Percentiles rank a stretch among this genome's conserved stretches.
These are phyloP conservation scores for Asbolus verrucosus DNA, from an alignment of 1,140 invertebrate genomes.

Conservation along the genomic window DNA sequence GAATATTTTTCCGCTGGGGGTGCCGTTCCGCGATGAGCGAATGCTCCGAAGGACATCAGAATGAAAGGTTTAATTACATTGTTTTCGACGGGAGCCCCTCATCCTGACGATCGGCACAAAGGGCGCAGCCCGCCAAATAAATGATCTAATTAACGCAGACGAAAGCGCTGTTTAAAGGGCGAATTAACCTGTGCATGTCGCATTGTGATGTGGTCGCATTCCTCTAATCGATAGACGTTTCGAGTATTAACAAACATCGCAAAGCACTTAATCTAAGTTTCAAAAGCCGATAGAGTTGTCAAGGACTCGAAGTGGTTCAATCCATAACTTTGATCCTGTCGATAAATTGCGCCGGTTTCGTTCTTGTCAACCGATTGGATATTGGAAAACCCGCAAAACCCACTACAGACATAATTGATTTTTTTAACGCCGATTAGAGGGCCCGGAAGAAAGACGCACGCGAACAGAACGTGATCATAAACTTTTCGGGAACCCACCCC, in stretches of 20 bases:
- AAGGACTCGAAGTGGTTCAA: conserved; percentile 44
- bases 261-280: conserved; percentile 39
- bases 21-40: too few species aligned
- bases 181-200: background rate
- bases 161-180: background rate
- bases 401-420: conserved; percentile 20
- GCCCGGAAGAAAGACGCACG: background rate
- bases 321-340: conserved; percentile 43
- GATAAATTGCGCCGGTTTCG: conserved; percentile 35
- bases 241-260: conserved; percentile 36
- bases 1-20: too few species aligned
- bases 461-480: background rate
- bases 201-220: conserved; percentile 3
- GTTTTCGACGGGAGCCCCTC: too few species aligned
- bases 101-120: too few species aligned
- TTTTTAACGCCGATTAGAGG: background rate
- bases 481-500: background rate
- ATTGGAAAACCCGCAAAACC: conserved; percentile 3
- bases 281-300: conserved; percentile 39
- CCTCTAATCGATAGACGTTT: conserved; percentile 14
- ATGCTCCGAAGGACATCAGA: too few species aligned
- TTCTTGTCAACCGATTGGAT: conserved; percentile 13
- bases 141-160: conserved; percentile 9
- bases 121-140: background rate
- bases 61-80: too few species aligned